Evolutionary conservation across 2,888 invertebrate genomes (phyloP).

Genomic region (Cataglyphis altisquamis): DNA sequence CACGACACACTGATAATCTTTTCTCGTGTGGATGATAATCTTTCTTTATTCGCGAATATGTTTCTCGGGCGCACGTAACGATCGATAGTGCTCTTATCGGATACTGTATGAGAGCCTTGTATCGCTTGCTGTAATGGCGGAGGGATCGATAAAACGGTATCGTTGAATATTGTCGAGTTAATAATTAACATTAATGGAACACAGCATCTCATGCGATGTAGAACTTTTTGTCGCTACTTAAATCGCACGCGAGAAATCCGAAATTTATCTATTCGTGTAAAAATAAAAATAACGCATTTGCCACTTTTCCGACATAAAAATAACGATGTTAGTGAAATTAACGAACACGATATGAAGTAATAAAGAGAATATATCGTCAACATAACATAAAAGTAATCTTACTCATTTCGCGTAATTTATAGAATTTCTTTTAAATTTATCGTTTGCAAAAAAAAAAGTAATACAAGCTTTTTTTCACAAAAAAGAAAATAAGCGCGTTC

Average conservation of each 20-base stretch:
- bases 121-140: conserved; percentile 41
- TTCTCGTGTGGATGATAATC: neutral
- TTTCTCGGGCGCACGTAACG: conserved; percentile 22
- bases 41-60: neutral
- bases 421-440: neutral
- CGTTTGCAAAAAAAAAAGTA: neutral
- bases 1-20: neutral
- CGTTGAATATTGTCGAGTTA: conserved; percentile 45
- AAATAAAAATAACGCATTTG: neutral
- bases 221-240: neutral
- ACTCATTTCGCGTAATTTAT: neutral
- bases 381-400: neutral
- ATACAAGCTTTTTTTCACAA: neutral
- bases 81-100: conserved; percentile 53
- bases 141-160: conserved; percentile 44
- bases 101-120: conserved; percentile 30
- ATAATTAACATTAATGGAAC: conserved; percentile 50
- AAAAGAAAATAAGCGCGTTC: conserved; percentile 11
- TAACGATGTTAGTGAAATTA: neutral
- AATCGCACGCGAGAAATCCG: neutral
- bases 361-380: neutral
- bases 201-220: conserved; percentile 26
- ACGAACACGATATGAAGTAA: neutral
- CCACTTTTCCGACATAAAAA: neutral
- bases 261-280: neutral